Evolutionary conservation across 2,113 vertebrate genomes (phyloP).

Genomic region (Vulpes vulpes): DNA sequence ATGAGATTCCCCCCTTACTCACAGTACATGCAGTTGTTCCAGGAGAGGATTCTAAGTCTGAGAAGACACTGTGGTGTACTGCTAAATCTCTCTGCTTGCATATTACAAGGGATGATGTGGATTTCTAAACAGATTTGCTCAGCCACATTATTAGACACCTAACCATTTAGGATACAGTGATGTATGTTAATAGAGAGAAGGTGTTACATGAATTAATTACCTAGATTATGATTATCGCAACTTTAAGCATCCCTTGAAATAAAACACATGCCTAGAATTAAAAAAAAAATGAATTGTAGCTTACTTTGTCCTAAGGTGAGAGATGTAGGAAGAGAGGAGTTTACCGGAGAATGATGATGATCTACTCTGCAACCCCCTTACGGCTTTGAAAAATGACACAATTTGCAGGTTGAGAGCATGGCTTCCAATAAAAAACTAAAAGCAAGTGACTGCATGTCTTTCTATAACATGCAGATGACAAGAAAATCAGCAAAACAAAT

Average conservation of each 20-base stretch:
- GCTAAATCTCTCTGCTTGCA: background rate
- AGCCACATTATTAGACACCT: conserved; percentile 3
- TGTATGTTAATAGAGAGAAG: conserved; percentile 10
- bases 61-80: conserved; percentile 4
- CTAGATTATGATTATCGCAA: conserved; percentile 71
- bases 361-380: background rate
- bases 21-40: background rate
- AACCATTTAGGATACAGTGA: conserved; percentile 40
- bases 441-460: background rate
- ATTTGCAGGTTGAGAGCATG: conserved; percentile 3
- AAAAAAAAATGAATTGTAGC: conserved; percentile 67
- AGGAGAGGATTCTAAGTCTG: background rate
- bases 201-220: conserved; percentile 70
- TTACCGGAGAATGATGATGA: conserved; percentile 17
- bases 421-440: conserved; percentile 59
- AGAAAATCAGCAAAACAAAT: conserved; percentile 38
- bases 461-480: background rate
- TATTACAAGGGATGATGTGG: background rate
- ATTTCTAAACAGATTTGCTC: conserved; percentile 34
- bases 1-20: background rate
- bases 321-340: conserved; percentile 43
- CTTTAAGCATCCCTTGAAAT: conserved; percentile 51
- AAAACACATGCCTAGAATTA: conserved; percentile 55
- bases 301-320: conserved; percentile 44
- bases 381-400: conserved; percentile 10